phyloP scores from a whole-genome alignment of 1,140 invertebrate species.

The Pseudobourletiella spinata region DNA sequence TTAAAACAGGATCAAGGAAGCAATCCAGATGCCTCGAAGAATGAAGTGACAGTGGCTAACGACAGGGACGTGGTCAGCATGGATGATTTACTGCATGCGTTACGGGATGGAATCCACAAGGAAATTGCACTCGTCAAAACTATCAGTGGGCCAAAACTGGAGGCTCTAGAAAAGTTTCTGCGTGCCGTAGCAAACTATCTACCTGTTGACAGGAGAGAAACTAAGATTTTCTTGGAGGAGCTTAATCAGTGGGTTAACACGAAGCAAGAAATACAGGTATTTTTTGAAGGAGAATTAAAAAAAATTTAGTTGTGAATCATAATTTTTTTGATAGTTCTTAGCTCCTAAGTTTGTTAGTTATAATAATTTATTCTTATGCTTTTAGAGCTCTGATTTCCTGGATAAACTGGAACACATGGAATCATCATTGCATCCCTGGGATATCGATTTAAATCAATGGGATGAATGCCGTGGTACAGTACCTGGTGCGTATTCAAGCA shows the following conservation, averaged over 20 bases:
- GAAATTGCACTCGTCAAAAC: constrained; percentile 62
- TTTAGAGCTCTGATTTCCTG: constrained; percentile 13
- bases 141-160: constrained; percentile 58
- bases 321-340: too few relatives aligned
- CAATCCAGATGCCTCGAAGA: neutral
- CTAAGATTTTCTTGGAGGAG: constrained; percentile 50
- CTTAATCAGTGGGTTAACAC: constrained; percentile 44
- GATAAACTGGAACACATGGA: constrained; percentile 31
- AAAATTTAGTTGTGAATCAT: too few relatives aligned
- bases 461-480: constrained; percentile 72
- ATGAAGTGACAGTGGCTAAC: too few relatives aligned
- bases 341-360: neutral
- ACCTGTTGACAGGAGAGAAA: constrained; percentile 57
- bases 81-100: constrained; percentile 72
- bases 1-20: neutral
- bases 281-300: neutral
- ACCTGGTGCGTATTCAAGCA: constrained; percentile 40
- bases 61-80: constrained; percentile 56
- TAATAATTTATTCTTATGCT: constrained; percentile 7
- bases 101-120: constrained; percentile 66
- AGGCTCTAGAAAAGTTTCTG: constrained; percentile 63
- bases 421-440: constrained; percentile 27
- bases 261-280: constrained; percentile 47
- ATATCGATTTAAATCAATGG: constrained; percentile 52
- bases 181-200: constrained; percentile 54